phyloP scores from a whole-genome alignment of 2,113 vertebrate species.

The Lathamus discolor region DNA sequence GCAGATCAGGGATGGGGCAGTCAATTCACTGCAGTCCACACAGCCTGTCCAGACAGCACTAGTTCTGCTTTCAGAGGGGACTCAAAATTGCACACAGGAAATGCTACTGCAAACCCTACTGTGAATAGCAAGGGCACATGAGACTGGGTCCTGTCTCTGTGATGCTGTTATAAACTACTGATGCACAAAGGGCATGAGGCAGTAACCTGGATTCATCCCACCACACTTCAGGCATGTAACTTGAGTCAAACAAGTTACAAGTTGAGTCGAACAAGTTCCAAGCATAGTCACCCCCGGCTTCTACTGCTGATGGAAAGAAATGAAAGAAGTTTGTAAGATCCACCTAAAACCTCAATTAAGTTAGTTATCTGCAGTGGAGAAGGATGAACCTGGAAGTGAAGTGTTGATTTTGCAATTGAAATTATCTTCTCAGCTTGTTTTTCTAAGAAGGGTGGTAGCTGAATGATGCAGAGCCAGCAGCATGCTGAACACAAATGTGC shows the following conservation, averaged over 20 bases:
- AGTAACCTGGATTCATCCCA: not conserved
- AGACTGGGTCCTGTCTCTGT: not conserved
- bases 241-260: not conserved
- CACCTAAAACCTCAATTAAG: not conserved
- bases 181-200: not conserved
- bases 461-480: not conserved
- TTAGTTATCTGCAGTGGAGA: not conserved
- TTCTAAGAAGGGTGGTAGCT: not conserved
- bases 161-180: not conserved
- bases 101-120: not conserved
- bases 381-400: not conserved
- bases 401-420: not conserved
- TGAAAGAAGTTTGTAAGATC: not conserved
- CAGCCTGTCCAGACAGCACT: not conserved
- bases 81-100: not conserved
- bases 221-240: not conserved
- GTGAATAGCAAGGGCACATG: not conserved
- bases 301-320: not conserved
- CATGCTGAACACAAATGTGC: not conserved
- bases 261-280: not conserved
- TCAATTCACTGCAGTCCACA: not conserved
- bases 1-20: not conserved
- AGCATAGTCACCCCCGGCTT: not conserved
- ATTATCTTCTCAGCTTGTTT: not conserved
- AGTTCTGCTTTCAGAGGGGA: constrained; percentile 18